These are phyloP conservation scores for Formica exsecta DNA, from an alignment of 1,140 invertebrate species.

Conservation along the genomic window DNA sequence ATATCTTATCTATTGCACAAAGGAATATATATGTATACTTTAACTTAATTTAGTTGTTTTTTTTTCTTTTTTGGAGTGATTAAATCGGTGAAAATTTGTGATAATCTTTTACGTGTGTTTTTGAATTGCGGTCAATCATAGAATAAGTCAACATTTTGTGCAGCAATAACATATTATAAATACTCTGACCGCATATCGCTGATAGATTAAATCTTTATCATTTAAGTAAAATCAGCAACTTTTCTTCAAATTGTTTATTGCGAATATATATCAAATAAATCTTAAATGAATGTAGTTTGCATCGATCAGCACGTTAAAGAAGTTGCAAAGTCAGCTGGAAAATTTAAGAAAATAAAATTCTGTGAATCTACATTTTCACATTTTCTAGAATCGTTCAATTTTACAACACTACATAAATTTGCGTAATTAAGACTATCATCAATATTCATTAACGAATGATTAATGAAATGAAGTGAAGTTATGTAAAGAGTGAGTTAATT, in stretches of 20 bases:
- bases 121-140: background rate
- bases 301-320: background rate
- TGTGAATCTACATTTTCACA: background rate
- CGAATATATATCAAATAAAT: background rate
- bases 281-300: background rate
- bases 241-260: slow-evolving; percentile 4
- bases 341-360: background rate
- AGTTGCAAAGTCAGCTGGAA: background rate
- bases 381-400: background rate
- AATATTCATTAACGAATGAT: background rate
- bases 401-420: background rate
- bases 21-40: background rate
- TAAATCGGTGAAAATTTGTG: slow-evolving; percentile 14
- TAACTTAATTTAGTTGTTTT: slow-evolving; percentile 17
- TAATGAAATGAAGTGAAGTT: background rate
- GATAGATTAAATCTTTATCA: slow-evolving; percentile 47
- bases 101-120: slow-evolving; percentile 2
- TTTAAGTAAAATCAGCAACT: slow-evolving; percentile 27
- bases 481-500: slow-evolving; percentile 7
- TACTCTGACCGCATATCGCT: background rate
- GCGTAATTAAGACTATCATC: background rate
- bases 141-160: slow-evolving; percentile 28
- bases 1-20: background rate
- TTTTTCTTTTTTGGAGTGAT: background rate
- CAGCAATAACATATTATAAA: background rate